Conservation (phyloP, 2,797 vertebrate genomes). For the Notamacropus eugenii region DNA sequence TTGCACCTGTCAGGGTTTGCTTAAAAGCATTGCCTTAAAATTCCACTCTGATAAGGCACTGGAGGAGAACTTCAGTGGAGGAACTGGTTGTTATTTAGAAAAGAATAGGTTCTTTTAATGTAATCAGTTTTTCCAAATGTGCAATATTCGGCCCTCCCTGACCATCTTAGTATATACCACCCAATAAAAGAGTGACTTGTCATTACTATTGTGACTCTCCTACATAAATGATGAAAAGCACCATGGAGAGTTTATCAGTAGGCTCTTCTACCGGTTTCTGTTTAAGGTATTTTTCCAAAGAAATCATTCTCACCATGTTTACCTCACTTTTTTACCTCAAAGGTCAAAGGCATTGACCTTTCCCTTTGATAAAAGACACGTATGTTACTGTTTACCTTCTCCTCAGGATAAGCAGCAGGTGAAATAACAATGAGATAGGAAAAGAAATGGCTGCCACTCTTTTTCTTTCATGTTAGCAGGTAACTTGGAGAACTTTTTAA, state of each 20-base stretch:
- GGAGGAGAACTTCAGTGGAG: not conserved
- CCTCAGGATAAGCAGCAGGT: not conserved
- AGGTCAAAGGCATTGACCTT: not conserved
- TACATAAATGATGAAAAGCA: not conserved
- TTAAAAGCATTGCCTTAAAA: not conserved
- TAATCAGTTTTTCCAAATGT: not conserved
- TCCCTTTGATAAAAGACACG: not conserved
- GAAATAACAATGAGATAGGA: conserved; percentile 13
- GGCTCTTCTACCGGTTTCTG: not conserved
- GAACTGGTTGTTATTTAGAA: not conserved
- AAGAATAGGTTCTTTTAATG: conserved; percentile 22
- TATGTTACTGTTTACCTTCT: not conserved
- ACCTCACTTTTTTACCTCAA: not conserved
- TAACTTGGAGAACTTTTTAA: conserved; percentile 9
- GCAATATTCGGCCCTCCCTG: not conserved
- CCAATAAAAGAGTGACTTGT: not conserved
- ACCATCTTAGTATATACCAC: not conserved
- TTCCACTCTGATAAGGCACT: not conserved
- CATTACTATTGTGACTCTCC: not conserved
- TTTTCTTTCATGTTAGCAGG: not conserved
- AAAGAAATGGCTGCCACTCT: not conserved
- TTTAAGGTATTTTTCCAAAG: not conserved
- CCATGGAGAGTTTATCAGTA: not conserved
- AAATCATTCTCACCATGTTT: conserved; percentile 3
- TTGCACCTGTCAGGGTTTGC: not conserved